Evolutionary conservation across 2,113 vertebrate species (phyloP), one percentile per base, ranked within the genome.

Genomic region (Eurystomus gularis): DNA sequence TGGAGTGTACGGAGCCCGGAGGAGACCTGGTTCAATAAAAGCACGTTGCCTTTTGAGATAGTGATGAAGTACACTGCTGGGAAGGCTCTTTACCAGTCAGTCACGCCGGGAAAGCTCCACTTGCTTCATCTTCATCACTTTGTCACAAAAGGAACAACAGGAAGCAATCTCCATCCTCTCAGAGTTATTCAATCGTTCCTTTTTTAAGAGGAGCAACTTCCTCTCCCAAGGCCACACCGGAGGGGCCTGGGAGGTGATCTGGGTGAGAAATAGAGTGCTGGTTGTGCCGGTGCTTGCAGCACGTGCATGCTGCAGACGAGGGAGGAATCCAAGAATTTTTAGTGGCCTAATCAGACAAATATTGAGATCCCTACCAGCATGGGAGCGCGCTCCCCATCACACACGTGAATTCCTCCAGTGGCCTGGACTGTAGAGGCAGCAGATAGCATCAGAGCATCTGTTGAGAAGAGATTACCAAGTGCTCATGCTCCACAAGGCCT

Each of bases 281-380:
- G 5, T 35, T 14, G 39, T 35, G 75, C 26, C 24, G 91, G 48
- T 37, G 76, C 11, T 16, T 54, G 69, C 40, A 62, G 70, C 64
- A 57, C 0, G 1, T 18, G 40, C 10, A 0, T 3, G 39, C 20
- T 16, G 6, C 29, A 73, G 26, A 3, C 1, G 5, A 90, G 64
- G 60, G 76, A 68, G 18, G 33, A 78, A 92, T 48, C 33, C 31
- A 55, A 35, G n/a, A 17, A 8, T 65, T 69, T 72, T 29, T 77
- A n/a, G 37, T 42, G 44, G 39, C 48, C 39, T 64, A 9, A 49
- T 24, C 21, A 35, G 76, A 88, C 54, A 83, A 88, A 77, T 1
- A 11, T 18, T 12, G 69, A 69, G 62, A 83, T 80, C 89, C 54
- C n/a, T 23, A 3, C 23, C 2, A 7, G 46, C 3, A 0, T 81